Base-by-base conservation (phyloP, 2,888 invertebrate genomes). In the Agrotis puta region DNA sequence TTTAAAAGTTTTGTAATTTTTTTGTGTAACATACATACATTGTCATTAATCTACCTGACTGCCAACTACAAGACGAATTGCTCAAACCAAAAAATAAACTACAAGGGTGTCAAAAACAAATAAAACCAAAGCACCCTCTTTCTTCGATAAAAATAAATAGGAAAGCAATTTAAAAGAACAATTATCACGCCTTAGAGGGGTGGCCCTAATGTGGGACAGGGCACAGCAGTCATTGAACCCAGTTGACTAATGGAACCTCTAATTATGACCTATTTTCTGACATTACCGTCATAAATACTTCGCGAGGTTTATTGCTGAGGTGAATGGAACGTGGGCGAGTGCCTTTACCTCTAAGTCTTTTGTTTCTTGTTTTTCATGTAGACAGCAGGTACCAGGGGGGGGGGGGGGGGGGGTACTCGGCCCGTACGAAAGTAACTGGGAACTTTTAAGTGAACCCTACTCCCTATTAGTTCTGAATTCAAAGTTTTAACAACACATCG, bases 171-270 rank as follows among this genome's bases (percentile, higher is more conserved):
- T 81, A 71, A 74, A 81, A 82, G 87, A 83, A 87, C 86, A 87
- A 89, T 89, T 88, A 89, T 88, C 85, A 66, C 85, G 81, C 85
- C 86, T 83, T 75, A 74, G 74, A 79, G 80, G 88, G 90, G 88
- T 85, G 83, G 81, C 85, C 85, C 86, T 87, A 83, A 88, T 87
- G 83, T 86, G 83, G 91, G 83, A 81, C 89, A 89, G 83, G 87
- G 87, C 74, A 75, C 63, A 77, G 68, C 80, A 82, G 80, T 79
- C 87, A 71, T 59, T 78, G 87, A 83, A 81, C 84, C 59, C 65
- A 77, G 83, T 86, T 82, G 73, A 75, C 82, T 83, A 88, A 90
- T 90, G 84, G 81, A 81, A 83, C 84, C 77, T 79, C 83, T 87
- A 86, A 85, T 89, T 88, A 86, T 85, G 85, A 82, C 78, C 87